phyloP scores from a whole-genome alignment of 2,797 vertebrate species.

The Acipenser transmontanus region DNA sequence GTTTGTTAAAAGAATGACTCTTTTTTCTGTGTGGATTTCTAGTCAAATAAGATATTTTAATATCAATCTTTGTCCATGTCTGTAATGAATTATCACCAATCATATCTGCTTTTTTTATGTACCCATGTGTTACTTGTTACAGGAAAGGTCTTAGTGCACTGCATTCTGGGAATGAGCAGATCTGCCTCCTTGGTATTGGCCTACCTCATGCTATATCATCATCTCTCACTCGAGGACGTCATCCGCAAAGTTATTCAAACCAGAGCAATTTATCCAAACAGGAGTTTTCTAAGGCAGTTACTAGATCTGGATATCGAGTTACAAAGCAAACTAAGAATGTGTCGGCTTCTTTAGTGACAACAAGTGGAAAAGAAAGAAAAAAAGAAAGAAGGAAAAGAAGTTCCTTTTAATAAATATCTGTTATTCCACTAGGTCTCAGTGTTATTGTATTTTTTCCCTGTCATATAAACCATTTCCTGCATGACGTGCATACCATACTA shows the following conservation, averaged over 20 bases:
- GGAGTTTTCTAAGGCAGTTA: constrained; percentile 62
- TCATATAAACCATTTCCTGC: too few species aligned
- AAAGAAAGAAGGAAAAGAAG: constrained; percentile 1
- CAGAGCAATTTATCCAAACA: constrained; percentile 73
- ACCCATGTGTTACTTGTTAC: neutral
- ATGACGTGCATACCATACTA: too few species aligned
- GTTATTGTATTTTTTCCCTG: too few species aligned
- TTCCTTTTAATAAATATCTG: constrained; percentile 1
- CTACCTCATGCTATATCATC: constrained; percentile 87
- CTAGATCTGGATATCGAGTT: constrained; percentile 65
- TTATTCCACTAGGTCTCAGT: too few species aligned
- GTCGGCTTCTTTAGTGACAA: constrained; percentile 50
- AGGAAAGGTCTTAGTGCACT: constrained; percentile 69
- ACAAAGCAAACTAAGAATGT: constrained; percentile 49
- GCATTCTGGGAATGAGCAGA: constrained; percentile 92
- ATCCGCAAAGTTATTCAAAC: constrained; percentile 70
- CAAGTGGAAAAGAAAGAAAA: neutral
- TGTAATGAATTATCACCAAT: constrained; percentile 43
- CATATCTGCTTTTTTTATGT: constrained; percentile 51
- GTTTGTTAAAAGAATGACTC: too few species aligned
- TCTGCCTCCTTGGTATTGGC: constrained; percentile 88
- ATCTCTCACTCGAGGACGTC: constrained; percentile 68
- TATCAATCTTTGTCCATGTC: constrained; percentile 15
- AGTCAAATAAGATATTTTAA: too few species aligned
- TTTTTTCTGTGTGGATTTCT: too few species aligned